phyloP scores from a whole-genome alignment of 2,888 invertebrate species.

The Lasiommata megera region DNA sequence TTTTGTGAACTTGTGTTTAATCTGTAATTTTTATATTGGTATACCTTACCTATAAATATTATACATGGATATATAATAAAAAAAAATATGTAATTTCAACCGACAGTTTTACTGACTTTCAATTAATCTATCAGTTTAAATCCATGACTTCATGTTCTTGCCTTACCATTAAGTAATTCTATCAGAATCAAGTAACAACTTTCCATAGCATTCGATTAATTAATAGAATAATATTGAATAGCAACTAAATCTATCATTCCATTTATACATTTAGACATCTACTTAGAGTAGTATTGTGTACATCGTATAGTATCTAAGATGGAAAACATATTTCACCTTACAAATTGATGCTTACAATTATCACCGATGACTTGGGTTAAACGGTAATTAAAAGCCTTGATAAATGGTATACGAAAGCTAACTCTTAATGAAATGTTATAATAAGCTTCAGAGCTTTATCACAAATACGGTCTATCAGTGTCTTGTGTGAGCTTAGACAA shows the following conservation, averaged over 20 bases:
- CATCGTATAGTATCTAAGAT: slow-evolving; percentile 5
- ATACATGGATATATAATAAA: no score
- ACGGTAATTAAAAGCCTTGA: slow-evolving; percentile 7
- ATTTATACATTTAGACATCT: slow-evolving; percentile 33
- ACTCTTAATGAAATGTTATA: background rate
- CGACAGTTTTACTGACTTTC: no score
- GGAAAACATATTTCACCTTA: slow-evolving; percentile 19
- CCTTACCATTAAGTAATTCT: no score
- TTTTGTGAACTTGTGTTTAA: no score
- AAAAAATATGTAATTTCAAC: no score
- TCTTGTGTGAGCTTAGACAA: slow-evolving; percentile 5
- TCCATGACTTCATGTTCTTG: no score
- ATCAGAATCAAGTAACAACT: no score
- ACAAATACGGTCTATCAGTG: background rate
- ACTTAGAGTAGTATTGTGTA: slow-evolving; percentile 27
- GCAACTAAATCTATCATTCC: slow-evolving; percentile 39
- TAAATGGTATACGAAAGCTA: slow-evolving; percentile 12
- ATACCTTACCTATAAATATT: no score
- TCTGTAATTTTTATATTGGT: no score
- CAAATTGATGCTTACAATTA: slow-evolving; percentile 50
- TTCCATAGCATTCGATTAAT: no score
- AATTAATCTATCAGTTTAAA: no score
- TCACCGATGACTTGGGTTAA: slow-evolving; percentile 51
- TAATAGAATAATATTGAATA: slow-evolving; percentile 32
- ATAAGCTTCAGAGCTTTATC: background rate